phyloP scores from a whole-genome alignment of 2,888 invertebrate genomes.

The Gibbula magus region DNA sequence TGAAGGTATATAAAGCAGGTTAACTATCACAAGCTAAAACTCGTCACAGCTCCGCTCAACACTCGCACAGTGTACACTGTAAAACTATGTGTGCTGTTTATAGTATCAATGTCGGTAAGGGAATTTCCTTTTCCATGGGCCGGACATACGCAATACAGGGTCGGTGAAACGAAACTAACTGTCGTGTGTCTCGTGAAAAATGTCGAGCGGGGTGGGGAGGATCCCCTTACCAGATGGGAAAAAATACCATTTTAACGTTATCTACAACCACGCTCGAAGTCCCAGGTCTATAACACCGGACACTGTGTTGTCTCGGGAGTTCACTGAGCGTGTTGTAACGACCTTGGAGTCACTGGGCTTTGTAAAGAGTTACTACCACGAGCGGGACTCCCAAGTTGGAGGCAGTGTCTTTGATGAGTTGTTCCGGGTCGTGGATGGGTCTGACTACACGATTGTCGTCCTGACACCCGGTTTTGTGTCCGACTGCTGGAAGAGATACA shows the following conservation, averaged over 20 bases:
- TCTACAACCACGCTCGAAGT: slow-evolving; percentile 43
- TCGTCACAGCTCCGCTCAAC: no score
- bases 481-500: slow-evolving; percentile 38
- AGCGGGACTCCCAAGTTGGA: slow-evolving; percentile 33
- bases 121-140: neutral
- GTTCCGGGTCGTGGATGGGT: slow-evolving; percentile 33
- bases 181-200: neutral
- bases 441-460: slow-evolving; percentile 35
- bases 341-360: slow-evolving; percentile 31
- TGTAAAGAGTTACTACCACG: slow-evolving; percentile 40
- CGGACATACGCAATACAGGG: neutral
- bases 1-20: no score
- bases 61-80: no score
- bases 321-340: slow-evolving; percentile 34
- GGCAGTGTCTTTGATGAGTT: slow-evolving; percentile 31
- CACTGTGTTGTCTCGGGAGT: slow-evolving; percentile 32
- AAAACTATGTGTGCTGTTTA: neutral
- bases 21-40: no score
- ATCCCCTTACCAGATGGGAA: slow-evolving; percentile 28
- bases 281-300: slow-evolving; percentile 28
- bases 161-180: neutral
- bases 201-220: neutral
- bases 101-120: neutral
- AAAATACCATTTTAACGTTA: slow-evolving; percentile 46
- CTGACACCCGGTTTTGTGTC: slow-evolving; percentile 40